Base-by-base conservation (phyloP, 2,888 invertebrate genomes). In the Timema podura region DNA sequence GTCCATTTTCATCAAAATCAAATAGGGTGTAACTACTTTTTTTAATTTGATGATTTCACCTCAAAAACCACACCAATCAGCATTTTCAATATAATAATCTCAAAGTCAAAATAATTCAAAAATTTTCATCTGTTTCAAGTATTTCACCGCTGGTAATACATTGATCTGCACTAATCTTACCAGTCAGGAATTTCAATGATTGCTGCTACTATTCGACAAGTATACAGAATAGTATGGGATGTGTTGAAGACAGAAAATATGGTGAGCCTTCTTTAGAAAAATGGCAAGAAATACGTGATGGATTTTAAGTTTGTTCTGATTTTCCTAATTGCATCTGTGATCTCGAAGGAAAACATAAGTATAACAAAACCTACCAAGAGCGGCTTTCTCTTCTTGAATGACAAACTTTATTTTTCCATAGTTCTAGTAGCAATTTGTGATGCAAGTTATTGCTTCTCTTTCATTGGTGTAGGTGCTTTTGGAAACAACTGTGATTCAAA, bases 71-170 rank as follows among this genome's bases (percentile, higher is more conserved):
- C n/a, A n/a, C n/a, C n/a, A n/a, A n/a, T n/a, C n/a, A n/a, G n/a
- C n/a, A n/a, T n/a, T n/a, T n/a, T n/a, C n/a, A n/a, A n/a, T n/a
- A n/a, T n/a, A n/a, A n/a, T n/a, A n/a, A n/a, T n/a, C n/a, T n/a
- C n/a, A n/a, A n/a, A n/a, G n/a, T n/a, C n/a, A n/a, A n/a, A n/a
- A n/a, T n/a, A n/a, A n/a, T n/a, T n/a, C n/a, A n/a, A n/a, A n/a
- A n/a, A n/a, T n/a, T n/a, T n/a, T n/a, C n/a, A n/a, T 65, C 48
- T 48, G 48, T 65, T 65, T 10, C 65, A 65, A 48, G 30, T 48
- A 65, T 48, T 13, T 65, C 7, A 48, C 65, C 47, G 15, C 65
- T 9, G 65, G 65, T 48, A 48, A 16, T 16, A 48, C 13, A 30
- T 30, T 65, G 65, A 48, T n/a, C 15, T 48, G 48, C 65, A 48